Evolutionary conservation across 1,140 invertebrate genomes (phyloP).

Genomic region (Aricia agestis): DNA sequence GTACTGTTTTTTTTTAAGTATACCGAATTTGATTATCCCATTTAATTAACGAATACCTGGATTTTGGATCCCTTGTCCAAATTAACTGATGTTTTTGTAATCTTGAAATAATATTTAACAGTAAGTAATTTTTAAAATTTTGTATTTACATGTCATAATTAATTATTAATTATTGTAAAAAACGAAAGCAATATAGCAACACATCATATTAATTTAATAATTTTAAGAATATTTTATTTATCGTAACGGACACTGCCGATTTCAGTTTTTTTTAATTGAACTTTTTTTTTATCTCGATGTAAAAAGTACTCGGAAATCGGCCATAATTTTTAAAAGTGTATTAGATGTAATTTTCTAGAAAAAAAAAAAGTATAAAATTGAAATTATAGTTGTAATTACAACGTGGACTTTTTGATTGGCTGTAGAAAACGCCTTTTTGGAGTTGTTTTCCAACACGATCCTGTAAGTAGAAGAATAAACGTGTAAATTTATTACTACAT

Average conservation of each 20-base stretch:
- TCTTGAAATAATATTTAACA: neutral
- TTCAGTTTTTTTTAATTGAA: conserved; percentile 27
- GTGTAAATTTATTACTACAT: conserved; percentile 62
- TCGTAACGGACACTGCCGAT: neutral
- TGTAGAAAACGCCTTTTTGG: conserved; percentile 53
- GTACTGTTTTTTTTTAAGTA: neutral
- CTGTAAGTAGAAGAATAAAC: conserved; percentile 64
- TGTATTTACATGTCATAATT: neutral
- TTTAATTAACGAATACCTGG: neutral
- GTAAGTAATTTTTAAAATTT: neutral
- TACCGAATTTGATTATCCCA: no score
- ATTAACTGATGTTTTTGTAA: neutral
- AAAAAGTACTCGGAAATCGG: conserved; percentile 18
- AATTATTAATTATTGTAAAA: neutral
- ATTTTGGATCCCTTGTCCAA: neutral
- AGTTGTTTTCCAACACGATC: conserved; percentile 44
- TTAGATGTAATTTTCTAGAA: conserved; percentile 35
- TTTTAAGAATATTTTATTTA: conserved; percentile 2
- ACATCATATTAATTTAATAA: neutral
- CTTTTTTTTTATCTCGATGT: neutral
- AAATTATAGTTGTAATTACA: conserved; percentile 39
- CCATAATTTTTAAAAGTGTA: conserved; percentile 38
- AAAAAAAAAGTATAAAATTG: conserved; percentile 21
- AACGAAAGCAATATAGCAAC: neutral
- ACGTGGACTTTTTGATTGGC: conserved; percentile 37